Base-by-base conservation (phyloP, 2,113 vertebrate genomes). In the Psilopogon haemacephalus region DNA sequence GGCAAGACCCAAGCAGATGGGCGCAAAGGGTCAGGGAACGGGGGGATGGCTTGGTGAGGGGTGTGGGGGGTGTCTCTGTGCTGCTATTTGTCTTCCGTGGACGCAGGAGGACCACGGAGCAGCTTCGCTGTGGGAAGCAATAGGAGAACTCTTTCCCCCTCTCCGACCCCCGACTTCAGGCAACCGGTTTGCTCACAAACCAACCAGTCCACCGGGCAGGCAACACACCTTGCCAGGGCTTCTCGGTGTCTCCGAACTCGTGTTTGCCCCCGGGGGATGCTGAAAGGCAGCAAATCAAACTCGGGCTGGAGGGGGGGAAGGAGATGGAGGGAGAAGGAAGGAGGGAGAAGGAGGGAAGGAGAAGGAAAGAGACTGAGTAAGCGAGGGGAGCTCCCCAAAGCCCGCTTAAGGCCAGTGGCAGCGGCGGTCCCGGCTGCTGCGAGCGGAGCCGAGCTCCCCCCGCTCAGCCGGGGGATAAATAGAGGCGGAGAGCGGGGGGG, bases 221-320 rank as follows among this genome's bases (percentile, higher is more conserved):
- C 68, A 13, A 64, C 77, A 5, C 35, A 23, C 19, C 70, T 32
- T 6, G 42, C 58, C 71, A 6, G 54, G 7, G 0, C 35, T 38
- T 18, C 82, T 11, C 11, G 37, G 48, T 46, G 56, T 6, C 63
- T 59, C 50, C 3, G 38, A 3, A 12, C 11, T 1, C 30, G 4
- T 9, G 40, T 35, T 65, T 67, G 40, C 60, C 74, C 80, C 80
- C 37, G 33, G 62, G 35, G 78, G 65, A 75, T 44, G 90, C 82
- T 70, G 92, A 21, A 84, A 69, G 38, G n/a, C 67, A 90, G 89
- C 60, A 90, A 89, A 88, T 75, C 71, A 89, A 95, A 93, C 74
- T 86, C 91, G 21, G 44, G 64, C 33, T 24, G 40, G 65, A 33
- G 67, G 28, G 52, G 52, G 46, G 33, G 44, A 19, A 4, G 9